Evolutionary conservation across 2,888 invertebrate genomes (phyloP), one percentile per base, ranked within the genome.

Genomic region (Odiellus spinosus): DNA sequence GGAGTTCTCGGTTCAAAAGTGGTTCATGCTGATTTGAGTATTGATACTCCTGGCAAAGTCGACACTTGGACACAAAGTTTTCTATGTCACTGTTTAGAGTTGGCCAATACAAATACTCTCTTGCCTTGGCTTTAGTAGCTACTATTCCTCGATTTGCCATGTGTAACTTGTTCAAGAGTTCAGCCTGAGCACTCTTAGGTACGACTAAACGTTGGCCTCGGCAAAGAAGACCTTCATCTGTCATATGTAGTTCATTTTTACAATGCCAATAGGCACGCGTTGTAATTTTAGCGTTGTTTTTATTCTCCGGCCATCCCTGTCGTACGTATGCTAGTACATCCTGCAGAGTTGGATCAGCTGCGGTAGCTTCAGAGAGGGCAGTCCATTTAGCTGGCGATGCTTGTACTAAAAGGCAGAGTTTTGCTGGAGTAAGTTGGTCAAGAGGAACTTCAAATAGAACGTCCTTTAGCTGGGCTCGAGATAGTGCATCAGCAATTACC

Each of bases 401-500:
- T 8, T n/a, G 8, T 15, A 32, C 42, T 42, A 46, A 21, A 10
- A 46, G n/a, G n/a, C 34, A 34, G 11, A 34, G 12, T 12, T 38
- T 35, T 8, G 36, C n/a, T 11, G 19, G 14, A 11, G 42, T 38
- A 14, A 6, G 1, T 3, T 21, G 2, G n/a, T 42, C n/a, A 18
- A 11, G 2, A 11, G 41, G n/a, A 12, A 35, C 42, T 6, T 36
- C 11, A 15, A 42, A 42, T 3, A 1, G 10, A 10, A 11, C 40
- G 10, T 26, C 41, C 17, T 3, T 5, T 6, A 6, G 2, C 3
- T 8, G 5, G 6, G 42, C 47, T 40, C 33, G 15, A 15, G 47
- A 47, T 6, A 39, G 20, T 18, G 47, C 15, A 26, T 47, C 44
- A 3, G 38, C 39, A 11, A 45, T 26, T 20, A 47, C 14, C n/a